These are phyloP conservation scores for Lerema accius DNA, from an alignment of 1,140 invertebrate species.

Conservation along the genomic window DNA sequence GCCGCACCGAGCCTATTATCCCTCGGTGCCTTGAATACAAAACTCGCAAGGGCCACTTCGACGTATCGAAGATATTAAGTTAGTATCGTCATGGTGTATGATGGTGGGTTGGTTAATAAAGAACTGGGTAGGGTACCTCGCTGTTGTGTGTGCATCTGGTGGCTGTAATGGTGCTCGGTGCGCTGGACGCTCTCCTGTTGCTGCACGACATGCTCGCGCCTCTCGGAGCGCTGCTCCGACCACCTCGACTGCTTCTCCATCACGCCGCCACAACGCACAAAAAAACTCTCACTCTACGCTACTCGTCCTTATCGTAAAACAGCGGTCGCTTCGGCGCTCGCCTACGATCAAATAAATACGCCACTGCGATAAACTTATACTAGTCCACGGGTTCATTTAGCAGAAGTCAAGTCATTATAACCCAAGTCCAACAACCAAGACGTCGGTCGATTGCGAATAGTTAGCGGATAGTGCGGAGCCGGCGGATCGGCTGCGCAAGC, in stretches of 20 bases:
- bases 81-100: neutral
- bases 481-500: slow-evolving; percentile 60
- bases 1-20: slow-evolving; percentile 9
- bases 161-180: slow-evolving; percentile 89
- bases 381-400: slow-evolving; percentile 87
- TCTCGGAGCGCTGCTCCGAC: slow-evolving; percentile 84
- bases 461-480: slow-evolving; percentile 87
- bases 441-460: slow-evolving; percentile 94
- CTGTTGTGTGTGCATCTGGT: slow-evolving; percentile 90
- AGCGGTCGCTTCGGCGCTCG: slow-evolving; percentile 60
- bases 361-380: slow-evolving; percentile 77
- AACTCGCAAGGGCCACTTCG: slow-evolving; percentile 37
- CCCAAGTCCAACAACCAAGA: slow-evolving; percentile 92
- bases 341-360: slow-evolving; percentile 65
- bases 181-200: slow-evolving; percentile 85
- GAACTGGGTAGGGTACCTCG: no score
- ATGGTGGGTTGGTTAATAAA: neutral
- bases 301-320: slow-evolving; percentile 60
- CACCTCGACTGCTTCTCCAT: slow-evolving; percentile 76
- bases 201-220: slow-evolving; percentile 85
- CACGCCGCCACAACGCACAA: slow-evolving; percentile 67
- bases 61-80: neutral
- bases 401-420: slow-evolving; percentile 92
- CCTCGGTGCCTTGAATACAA: slow-evolving; percentile 1
- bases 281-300: slow-evolving; percentile 76